These are phyloP conservation scores for Lophotis ruficrista DNA, from an alignment of 2,113 vertebrate genomes.

Conservation along the genomic window DNA sequence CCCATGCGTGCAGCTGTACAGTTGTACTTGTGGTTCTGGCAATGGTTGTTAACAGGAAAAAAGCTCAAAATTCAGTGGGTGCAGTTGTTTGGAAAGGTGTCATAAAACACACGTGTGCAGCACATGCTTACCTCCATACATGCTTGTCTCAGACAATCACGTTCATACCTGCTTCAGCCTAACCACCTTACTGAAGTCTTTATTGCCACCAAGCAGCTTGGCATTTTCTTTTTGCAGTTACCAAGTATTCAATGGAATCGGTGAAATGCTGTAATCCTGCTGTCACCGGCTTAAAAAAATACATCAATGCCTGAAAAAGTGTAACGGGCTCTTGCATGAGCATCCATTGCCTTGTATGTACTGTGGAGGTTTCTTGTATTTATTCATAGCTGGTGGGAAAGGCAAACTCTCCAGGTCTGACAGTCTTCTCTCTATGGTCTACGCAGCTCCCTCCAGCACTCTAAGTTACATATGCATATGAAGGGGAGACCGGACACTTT, in stretches of 20 bases:
- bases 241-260: background rate
- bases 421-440: background rate
- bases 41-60: background rate
- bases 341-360: background rate
- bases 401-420: background rate
- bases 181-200: background rate
- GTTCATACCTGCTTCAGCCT: background rate
- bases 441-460: background rate
- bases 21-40: background rate
- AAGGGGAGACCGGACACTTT: background rate
- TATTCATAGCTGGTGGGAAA: background rate
- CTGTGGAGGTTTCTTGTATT: background rate
- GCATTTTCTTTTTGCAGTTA: background rate
- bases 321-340: background rate
- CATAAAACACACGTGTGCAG: accelerated
- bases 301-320: background rate
- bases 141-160: background rate
- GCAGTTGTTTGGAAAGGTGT: background rate
- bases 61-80: background rate
- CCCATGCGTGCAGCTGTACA: background rate
- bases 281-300: background rate
- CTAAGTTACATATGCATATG: background rate
- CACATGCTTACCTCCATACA: accelerated
- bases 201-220: background rate
- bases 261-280: background rate